These are phyloP conservation scores for Neodiprion lecontei DNA, from an alignment of 1,140 invertebrate species.

Conservation along the genomic window DNA sequence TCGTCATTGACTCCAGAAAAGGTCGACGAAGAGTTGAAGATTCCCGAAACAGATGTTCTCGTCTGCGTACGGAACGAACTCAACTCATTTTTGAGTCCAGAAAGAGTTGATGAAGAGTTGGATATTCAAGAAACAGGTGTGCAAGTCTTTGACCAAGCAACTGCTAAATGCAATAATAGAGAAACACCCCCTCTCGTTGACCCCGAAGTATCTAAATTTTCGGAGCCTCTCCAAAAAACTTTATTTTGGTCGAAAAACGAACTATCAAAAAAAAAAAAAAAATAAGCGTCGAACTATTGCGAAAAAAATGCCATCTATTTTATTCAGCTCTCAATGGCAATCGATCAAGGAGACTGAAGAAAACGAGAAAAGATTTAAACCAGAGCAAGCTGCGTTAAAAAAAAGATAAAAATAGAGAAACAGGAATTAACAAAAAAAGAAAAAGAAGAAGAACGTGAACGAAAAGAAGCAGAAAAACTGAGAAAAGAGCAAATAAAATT, in stretches of 20 bases:
- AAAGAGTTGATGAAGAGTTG: not conserved
- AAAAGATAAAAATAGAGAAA: not conserved
- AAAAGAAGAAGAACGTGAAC: not conserved
- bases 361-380: not conserved
- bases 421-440: slow-evolving; percentile 1
- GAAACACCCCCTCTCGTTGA: not conserved
- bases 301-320: not conserved
- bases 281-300: not conserved
- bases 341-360: not conserved
- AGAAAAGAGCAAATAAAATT: no score
- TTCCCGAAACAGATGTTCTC: not conserved
- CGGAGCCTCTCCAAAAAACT: not conserved
- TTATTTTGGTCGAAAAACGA: not conserved
- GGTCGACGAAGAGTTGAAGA: not conserved
- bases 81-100: not conserved
- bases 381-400: not conserved
- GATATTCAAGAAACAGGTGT: not conserved
- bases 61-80: not conserved
- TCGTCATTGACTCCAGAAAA: not conserved
- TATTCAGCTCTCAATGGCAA: not conserved
- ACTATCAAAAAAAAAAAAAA: not conserved
- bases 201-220: not conserved
- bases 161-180: not conserved
- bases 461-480: not conserved
- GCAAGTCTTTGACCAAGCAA: not conserved